phyloP scores from a whole-genome alignment of 2,113 vertebrate species.

The Nibea coibor region DNA sequence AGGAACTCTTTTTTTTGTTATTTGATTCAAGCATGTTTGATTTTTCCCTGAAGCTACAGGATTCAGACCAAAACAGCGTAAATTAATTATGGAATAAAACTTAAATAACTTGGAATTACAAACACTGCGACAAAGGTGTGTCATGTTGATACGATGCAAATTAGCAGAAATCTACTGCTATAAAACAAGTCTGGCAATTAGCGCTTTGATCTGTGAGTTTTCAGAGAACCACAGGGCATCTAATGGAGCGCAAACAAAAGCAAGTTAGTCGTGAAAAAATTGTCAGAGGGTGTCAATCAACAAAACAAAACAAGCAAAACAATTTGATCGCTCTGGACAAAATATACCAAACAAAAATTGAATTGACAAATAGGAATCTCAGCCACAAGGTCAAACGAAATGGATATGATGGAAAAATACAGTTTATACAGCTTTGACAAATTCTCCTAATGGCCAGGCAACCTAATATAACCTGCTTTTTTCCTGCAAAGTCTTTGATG shows the following conservation, averaged over 20 bases:
- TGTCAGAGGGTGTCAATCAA: constrained; percentile 8
- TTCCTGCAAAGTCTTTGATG: constrained; percentile 8
- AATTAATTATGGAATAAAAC: constrained; percentile 11
- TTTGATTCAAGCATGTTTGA: background rate
- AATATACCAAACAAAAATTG: background rate
- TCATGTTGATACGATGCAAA: constrained; percentile 30
- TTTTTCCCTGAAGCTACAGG: constrained; percentile 12
- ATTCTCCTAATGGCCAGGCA: constrained; percentile 2
- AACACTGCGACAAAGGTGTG: constrained; percentile 16
- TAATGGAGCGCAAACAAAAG: constrained; percentile 13
- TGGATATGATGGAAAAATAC: background rate
- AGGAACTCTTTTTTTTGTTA: background rate
- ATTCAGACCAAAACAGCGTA: background rate
- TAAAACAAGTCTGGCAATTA: constrained; percentile 60
- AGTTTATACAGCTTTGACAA: background rate
- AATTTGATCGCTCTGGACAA: background rate
- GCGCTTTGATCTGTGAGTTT: constrained; percentile 57
- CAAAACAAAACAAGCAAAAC: constrained; percentile 29
- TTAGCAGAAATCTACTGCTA: constrained; percentile 40
- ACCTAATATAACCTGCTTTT: background rate
- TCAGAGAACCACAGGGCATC: constrained; percentile 26
- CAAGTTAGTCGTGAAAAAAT: background rate
- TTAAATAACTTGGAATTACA: constrained; percentile 38
- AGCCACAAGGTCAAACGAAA: background rate
- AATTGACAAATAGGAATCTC: background rate